Base-by-base conservation (phyloP, 2,888 invertebrate species). In the Micropterix aruncella region DNA sequence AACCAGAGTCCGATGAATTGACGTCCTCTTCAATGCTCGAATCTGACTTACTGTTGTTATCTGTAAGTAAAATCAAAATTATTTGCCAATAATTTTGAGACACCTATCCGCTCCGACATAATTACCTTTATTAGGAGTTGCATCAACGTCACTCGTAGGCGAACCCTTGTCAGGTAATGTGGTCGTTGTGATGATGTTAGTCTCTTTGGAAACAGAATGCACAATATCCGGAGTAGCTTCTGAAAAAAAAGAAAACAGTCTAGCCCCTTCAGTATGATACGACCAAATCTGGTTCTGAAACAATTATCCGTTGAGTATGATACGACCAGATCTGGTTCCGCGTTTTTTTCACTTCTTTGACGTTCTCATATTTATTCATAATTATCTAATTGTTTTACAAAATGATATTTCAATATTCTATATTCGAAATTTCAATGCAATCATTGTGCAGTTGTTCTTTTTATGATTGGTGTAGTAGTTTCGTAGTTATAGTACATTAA, bases 1-100 rank as follows among this genome's bases (percentile, higher is more conserved):
- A 82, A 9, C 79, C 80, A 0, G 77, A 77, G 49, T 79, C 79
- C 0, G 75, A 75, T 0, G 75, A 75, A 50, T 72, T 75, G 37
- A 76, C 73, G 41, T 77, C 77, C 48, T 77, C 78, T 48, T 79
- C 79, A 41, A 75, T 52, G 16, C 75, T 77, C 7, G 76, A 75
- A 51, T 78, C 78, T 0, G 75, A 77, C 51, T 77, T 78, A 2
- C 75, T 75, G 52, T 76, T 77, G 19, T 74, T 73, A 2, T 27
- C 27, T 27, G 27, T 5, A 27, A 27, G 27, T 27, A 12, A 27
- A 27, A 7, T 27, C 12, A 27, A 27, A 27, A 27, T 27, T 27
- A 27, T 7, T 7, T 27, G 27, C n/a, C n/a, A n/a, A n/a, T n/a
- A n/a, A n/a, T n/a, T 27, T 27, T 27, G 27, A 12, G 27, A 7